A percentile compares a stretch with the other conserved stretches of the same genome.
These are phyloP conservation scores for Gymnorhina tibicen DNA, from an alignment of 2,113 vertebrate species.

Conservation along the genomic window DNA sequence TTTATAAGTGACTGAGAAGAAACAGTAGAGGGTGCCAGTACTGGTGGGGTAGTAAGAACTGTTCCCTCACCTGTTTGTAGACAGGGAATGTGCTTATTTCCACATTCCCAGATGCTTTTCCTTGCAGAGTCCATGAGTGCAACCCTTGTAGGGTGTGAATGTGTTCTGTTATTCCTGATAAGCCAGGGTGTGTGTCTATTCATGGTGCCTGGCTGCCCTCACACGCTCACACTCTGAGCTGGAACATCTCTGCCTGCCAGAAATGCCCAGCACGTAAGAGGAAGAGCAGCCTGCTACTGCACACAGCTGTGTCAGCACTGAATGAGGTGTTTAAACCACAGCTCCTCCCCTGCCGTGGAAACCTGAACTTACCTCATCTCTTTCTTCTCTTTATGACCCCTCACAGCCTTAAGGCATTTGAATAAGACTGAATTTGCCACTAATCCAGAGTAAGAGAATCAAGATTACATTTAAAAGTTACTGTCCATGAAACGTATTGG, in stretches of 20 bases:
- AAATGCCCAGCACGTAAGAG: background rate
- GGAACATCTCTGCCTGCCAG: fast-evolving
- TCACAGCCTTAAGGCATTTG: background rate
- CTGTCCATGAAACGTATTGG: background rate
- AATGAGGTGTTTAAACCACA: background rate
- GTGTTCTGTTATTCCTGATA: background rate
- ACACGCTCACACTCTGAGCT: background rate
- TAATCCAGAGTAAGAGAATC: background rate
- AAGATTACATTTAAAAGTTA: background rate
- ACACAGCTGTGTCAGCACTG: fast-evolving
- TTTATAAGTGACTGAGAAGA: background rate
- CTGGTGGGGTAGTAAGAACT: background rate
- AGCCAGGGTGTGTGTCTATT: background rate
- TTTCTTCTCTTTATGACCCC: background rate
- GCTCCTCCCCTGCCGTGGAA: background rate
- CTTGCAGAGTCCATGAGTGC: fast-evolving
- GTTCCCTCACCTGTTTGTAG: background rate
- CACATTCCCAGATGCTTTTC: background rate
- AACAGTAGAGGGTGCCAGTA: background rate
- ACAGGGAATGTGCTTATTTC: background rate
- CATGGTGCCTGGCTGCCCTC: fast-evolving
- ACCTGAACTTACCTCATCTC: background rate
- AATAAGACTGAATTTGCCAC: background rate
- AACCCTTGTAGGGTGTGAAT: background rate
- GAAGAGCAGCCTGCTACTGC: background rate